These are phyloP conservation scores for Lagopus leucura DNA, from an alignment of 2,113 vertebrate genomes.

Conservation along the genomic window DNA sequence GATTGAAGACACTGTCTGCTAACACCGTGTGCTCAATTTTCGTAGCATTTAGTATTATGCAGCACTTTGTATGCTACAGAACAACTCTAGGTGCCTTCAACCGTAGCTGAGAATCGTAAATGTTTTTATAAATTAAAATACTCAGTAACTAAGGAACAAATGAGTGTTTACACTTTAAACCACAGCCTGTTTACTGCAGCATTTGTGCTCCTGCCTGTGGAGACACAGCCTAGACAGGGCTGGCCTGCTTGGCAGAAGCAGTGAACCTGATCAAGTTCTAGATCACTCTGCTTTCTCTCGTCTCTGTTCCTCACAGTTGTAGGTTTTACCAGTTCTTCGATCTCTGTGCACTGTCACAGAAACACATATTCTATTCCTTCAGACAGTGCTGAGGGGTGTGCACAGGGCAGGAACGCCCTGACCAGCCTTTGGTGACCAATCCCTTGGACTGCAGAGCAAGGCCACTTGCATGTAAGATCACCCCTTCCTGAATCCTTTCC, in stretches of 20 bases:
- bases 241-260: neutral
- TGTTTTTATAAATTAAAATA: neutral
- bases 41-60: neutral
- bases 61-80: neutral
- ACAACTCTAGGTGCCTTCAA: neutral
- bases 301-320: neutral
- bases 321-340: rapidly evolving
- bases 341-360: rapidly evolving
- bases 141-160: neutral
- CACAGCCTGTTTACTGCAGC: neutral
- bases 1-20: neutral
- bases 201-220: neutral
- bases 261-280: neutral
- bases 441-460: rapidly evolving
- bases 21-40: neutral
- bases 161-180: neutral
- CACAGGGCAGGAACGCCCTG: rapidly evolving
- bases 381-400: rapidly evolving
- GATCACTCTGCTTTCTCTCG: neutral
- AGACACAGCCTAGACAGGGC: neutral
- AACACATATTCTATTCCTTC: neutral
- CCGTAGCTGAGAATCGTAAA: neutral
- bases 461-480: too few species aligned
- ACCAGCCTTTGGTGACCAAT: neutral
- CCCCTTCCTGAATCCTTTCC: too few species aligned